A percentile compares a stretch with the other conserved stretches of the same genome.
phyloP scores from a whole-genome alignment of 2,888 invertebrate genomes.

The Cephus pygmeus region DNA sequence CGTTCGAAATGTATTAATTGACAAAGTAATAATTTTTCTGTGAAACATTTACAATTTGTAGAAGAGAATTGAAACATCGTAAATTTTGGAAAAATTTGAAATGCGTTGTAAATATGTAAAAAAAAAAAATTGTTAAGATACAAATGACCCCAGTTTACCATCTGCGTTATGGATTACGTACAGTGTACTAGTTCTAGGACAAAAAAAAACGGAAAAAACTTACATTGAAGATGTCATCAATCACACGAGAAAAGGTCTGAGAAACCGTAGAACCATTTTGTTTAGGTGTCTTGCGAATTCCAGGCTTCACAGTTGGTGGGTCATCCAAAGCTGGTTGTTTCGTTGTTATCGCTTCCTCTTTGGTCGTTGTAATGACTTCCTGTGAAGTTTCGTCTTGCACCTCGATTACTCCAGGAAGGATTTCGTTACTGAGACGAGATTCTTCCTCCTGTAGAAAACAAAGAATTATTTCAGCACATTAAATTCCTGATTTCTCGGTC shows the following conservation, averaged over 20 bases:
- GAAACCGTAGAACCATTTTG: not conserved
- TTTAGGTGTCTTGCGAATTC: slow-evolving; percentile 9
- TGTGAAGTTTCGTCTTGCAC: slow-evolving; percentile 10
- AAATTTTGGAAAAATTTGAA: not conserved
- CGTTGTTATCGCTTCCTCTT: not conserved
- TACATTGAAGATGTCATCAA: slow-evolving; percentile 20
- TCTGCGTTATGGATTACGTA: not conserved
- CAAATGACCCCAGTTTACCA: not conserved
- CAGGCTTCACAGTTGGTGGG: slow-evolving; percentile 14
- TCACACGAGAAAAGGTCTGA: slow-evolving; percentile 16
- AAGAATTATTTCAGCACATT: not conserved
- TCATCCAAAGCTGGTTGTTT: slow-evolving; percentile 17
- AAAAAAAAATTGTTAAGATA: not conserved
- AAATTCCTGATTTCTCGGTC: not conserved
- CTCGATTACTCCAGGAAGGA: slow-evolving; percentile 13
- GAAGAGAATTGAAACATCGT: not conserved
- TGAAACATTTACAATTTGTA: not conserved
- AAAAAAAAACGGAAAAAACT: not conserved
- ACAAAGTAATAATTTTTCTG: not conserved
- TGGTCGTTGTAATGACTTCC: not conserved
- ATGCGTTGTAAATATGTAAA: not conserved
- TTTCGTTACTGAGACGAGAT: slow-evolving; percentile 21
- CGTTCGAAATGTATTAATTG: not conserved
- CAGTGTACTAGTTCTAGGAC: not conserved
- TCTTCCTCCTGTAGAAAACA: slow-evolving; percentile 3